Evolutionary conservation across 1,140 invertebrate species (phyloP).

Genomic region (Drosophila pachea): DNA sequence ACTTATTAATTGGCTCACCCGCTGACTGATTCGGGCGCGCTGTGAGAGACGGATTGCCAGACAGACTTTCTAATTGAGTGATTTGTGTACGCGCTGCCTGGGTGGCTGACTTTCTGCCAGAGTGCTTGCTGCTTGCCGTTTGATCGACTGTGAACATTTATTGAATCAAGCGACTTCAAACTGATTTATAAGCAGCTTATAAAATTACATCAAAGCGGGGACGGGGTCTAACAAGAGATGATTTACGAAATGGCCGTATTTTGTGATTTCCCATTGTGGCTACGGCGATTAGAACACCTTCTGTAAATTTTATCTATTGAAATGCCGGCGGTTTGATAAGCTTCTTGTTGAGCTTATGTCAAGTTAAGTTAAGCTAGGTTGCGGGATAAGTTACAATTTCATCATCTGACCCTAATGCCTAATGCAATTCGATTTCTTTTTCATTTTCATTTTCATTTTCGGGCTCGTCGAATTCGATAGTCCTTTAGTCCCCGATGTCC

Average conservation of each 20-base stretch:
- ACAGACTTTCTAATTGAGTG: background rate
- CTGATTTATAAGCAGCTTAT: no score
- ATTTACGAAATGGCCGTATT: background rate
- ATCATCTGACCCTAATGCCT: background rate
- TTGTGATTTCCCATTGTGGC: no score
- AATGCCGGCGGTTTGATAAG: background rate
- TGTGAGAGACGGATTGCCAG: background rate
- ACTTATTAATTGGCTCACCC: background rate
- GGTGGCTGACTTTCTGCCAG: no score
- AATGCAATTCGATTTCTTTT: slow-evolving; percentile 7
- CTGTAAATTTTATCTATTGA: no score
- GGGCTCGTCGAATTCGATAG: slow-evolving; percentile 18
- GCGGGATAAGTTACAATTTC: no score
- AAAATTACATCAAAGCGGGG: no score
- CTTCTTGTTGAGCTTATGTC: background rate
- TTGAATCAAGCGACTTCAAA: no score
- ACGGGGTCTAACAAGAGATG: background rate
- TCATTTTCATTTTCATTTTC: slow-evolving; percentile 17
- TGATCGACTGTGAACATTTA: no score
- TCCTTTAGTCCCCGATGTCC: slow-evolving; percentile 13
- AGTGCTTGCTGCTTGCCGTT: no score
- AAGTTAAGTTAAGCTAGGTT: background rate
- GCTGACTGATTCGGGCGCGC: background rate
- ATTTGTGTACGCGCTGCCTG: no score
- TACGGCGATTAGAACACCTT: no score